phyloP scores from a whole-genome alignment of 1,140 invertebrate genomes.

The Papilio glaucus region DNA sequence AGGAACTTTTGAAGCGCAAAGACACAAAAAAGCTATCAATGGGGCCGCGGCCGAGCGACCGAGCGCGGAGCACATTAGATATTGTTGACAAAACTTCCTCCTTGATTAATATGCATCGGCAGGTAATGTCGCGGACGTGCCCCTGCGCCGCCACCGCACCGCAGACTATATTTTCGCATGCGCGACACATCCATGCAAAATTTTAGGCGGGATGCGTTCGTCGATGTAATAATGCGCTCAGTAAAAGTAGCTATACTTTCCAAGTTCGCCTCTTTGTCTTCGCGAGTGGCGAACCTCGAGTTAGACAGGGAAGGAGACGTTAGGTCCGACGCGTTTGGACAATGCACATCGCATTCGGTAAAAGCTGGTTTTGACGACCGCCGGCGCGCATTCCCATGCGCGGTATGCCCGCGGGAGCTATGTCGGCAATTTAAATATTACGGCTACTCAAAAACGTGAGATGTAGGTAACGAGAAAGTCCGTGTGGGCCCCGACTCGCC shows the following conservation, averaged over 20 bases:
- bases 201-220: constrained; percentile 81
- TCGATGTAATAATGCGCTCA: constrained; percentile 68
- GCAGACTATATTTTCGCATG: constrained; percentile 72
- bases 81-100: constrained; percentile 83
- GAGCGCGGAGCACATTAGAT: constrained; percentile 79
- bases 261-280: constrained; percentile 65
- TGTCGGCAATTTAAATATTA: constrained; percentile 82
- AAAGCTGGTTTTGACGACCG: constrained; percentile 76
- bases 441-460: constrained; percentile 80
- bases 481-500: constrained; percentile 71
- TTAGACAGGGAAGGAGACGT: constrained; percentile 67
- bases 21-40: constrained; percentile 79
- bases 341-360: constrained; percentile 73
- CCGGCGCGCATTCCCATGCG: constrained; percentile 78
- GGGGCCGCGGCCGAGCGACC: constrained; percentile 71
- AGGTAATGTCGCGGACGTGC: constrained; percentile 77
- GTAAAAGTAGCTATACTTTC: constrained; percentile 71
- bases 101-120: constrained; percentile 79
- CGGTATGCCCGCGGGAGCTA: constrained; percentile 77
- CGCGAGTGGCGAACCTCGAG: constrained; percentile 48
- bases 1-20: constrained; percentile 63
- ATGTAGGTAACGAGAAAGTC: constrained; percentile 76
- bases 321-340: constrained; percentile 60
- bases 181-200: constrained; percentile 80
- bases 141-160: constrained; percentile 55